phyloP scores from a whole-genome alignment of 2,797 vertebrate species.

The Eidolon dupreanum region DNA sequence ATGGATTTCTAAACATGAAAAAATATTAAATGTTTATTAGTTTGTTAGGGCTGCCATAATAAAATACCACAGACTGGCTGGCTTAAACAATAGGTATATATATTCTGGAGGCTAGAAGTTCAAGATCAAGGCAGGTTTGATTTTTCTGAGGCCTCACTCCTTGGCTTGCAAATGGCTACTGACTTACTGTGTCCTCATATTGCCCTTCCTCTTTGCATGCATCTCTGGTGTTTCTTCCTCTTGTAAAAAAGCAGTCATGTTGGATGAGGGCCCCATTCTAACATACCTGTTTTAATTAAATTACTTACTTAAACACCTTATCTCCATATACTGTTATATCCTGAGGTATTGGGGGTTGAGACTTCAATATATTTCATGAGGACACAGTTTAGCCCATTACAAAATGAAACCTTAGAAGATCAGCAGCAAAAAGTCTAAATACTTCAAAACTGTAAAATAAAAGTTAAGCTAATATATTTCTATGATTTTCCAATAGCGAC shows the following conservation, averaged over 20 bases:
- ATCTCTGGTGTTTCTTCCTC: background rate
- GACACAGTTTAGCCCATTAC: background rate
- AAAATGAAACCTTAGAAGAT: background rate
- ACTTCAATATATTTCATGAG: background rate
- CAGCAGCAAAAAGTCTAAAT: background rate
- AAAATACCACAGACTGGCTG: background rate
- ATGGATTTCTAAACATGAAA: background rate
- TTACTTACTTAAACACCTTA: background rate
- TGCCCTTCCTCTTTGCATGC: background rate
- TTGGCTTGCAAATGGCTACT: background rate
- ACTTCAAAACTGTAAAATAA: background rate
- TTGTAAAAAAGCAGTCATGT: background rate
- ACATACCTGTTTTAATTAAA: background rate
- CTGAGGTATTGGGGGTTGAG: background rate
- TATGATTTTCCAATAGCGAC: background rate
- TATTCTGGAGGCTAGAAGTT: background rate
- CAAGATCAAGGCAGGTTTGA: background rate
- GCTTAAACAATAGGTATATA: background rate
- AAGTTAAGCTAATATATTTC: background rate
- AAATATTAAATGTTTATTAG: background rate
- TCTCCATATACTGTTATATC: background rate
- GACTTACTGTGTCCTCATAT: background rate
- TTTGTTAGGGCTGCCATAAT: background rate
- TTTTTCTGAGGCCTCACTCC: background rate
- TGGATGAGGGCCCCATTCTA: background rate